A percentile compares a stretch with the other conserved stretches of the same genome.
These are phyloP conservation scores for Pyrocoelia pectoralis DNA, from an alignment of 2,888 invertebrate species.

Conservation along the genomic window DNA sequence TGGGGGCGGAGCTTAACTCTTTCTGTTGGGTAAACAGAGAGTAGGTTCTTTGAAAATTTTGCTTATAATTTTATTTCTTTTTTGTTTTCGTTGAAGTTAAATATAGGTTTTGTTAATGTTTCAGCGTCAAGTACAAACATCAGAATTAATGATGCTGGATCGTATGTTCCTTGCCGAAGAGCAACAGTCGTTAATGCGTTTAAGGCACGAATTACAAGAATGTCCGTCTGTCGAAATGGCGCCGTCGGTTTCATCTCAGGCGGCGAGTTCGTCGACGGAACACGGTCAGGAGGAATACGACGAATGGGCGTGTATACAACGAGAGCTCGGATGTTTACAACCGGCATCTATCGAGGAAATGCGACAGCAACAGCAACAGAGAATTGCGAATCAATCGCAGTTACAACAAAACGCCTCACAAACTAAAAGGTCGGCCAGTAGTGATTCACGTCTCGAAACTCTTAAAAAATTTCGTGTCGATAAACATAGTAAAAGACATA, in stretches of 20 bases:
- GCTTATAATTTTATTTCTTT: no score
- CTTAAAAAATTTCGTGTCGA: constrained; percentile 59
- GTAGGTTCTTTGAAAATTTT: no score
- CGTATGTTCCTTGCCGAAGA: constrained; percentile 78
- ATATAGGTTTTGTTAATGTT: no score
- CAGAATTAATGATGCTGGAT: constrained; percentile 80
- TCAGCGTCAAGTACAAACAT: constrained; percentile 75
- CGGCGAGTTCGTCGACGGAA: constrained; percentile 2
- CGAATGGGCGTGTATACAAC: constrained; percentile 74
- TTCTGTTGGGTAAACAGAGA: no score
- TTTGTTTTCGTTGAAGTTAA: no score
- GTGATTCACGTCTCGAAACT: constrained; percentile 56
- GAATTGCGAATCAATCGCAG: neutral
- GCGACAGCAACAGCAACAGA: neutral
- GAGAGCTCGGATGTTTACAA: constrained; percentile 65
- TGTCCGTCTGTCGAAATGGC: constrained; percentile 37
- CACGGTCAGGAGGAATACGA: constrained; percentile 62
- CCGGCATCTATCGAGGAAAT: constrained; percentile 14
- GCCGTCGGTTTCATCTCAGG: constrained; percentile 11
- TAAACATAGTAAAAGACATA: constrained; percentile 52
- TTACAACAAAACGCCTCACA: neutral
- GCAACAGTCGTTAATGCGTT: constrained; percentile 68
- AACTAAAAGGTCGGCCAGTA: constrained; percentile 52
- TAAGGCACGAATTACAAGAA: constrained; percentile 63
- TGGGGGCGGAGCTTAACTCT: no score